Evolutionary conservation across 2,113 vertebrate genomes (phyloP).

Genomic region (Lonchura striata): DNA sequence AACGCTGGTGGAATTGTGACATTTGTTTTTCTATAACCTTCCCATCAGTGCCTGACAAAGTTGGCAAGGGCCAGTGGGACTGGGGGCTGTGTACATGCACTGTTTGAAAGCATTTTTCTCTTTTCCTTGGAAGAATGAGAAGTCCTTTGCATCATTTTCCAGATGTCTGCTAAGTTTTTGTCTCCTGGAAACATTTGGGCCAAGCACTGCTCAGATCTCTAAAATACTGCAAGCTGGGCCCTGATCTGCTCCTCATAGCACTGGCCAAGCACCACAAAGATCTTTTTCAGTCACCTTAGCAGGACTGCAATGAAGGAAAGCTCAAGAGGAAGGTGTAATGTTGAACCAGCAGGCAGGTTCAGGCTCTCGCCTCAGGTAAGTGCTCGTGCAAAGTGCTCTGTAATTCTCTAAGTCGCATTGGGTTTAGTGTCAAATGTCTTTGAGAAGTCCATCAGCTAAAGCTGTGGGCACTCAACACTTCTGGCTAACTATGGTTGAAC

Average conservation of each 20-base stretch:
- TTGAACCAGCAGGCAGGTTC: neutral
- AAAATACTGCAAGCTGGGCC: neutral
- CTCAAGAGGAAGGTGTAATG: neutral
- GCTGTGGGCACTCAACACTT: neutral
- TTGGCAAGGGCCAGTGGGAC: neutral
- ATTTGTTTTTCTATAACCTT: rapidly evolving
- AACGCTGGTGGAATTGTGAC: neutral
- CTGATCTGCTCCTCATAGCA: neutral
- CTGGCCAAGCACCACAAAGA: neutral
- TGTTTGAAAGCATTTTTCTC: neutral
- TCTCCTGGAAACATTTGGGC: neutral
- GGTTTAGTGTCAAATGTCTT: neutral
- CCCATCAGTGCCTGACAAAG: neutral
- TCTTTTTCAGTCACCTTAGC: neutral
- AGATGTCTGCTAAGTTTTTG: neutral
- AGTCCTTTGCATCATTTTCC: neutral
- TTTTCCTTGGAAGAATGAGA: neutral
- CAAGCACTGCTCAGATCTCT: neutral
- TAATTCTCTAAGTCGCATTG: neutral
- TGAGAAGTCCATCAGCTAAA: neutral
- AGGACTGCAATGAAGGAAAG: neutral
- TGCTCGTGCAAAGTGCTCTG: neutral
- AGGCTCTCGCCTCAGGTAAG: neutral
- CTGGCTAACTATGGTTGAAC: neutral
- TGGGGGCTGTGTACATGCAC: rapidly evolving